phyloP scores from a whole-genome alignment of 2,113 vertebrate species.

The Perca fluviatilis region DNA sequence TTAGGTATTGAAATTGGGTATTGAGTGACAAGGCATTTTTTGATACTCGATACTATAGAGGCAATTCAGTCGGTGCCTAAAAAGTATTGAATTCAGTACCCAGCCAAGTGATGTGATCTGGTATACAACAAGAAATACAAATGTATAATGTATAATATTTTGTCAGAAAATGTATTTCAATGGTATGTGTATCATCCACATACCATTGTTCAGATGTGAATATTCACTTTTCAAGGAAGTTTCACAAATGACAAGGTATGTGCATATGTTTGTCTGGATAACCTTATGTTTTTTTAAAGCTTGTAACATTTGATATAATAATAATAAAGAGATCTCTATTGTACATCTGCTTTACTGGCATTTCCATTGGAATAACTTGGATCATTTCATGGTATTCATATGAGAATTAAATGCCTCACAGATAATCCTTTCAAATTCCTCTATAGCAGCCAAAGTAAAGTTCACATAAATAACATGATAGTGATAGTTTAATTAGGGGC shows the following conservation, averaged over 20 bases:
- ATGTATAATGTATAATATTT: conserved; percentile 60
- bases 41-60: no score
- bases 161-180: conserved; percentile 75
- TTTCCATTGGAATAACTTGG: not conserved
- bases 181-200: conserved; percentile 61
- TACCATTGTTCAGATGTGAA: conserved; percentile 75
- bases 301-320: conserved; percentile 85
- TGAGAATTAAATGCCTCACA: not conserved
- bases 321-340: conserved; percentile 87
- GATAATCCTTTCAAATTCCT: not conserved
- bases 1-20: no score
- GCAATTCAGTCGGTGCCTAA: no score
- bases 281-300: conserved; percentile 68
- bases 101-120: conserved; percentile 16
- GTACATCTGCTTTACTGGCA: conserved; percentile 22
- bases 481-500: not conserved
- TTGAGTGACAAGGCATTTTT: no score
- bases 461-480: not conserved
- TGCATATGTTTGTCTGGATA: conserved; percentile 71
- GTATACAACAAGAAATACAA: conserved; percentile 68
- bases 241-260: conserved; percentile 66
- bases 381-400: not conserved
- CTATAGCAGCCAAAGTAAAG: not conserved
- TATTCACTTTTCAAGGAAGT: conserved; percentile 78
- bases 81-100: no score